These are phyloP conservation scores for Sebastes steindachneri DNA, from an alignment of 2,797 vertebrate species.

Conservation along the genomic window DNA sequence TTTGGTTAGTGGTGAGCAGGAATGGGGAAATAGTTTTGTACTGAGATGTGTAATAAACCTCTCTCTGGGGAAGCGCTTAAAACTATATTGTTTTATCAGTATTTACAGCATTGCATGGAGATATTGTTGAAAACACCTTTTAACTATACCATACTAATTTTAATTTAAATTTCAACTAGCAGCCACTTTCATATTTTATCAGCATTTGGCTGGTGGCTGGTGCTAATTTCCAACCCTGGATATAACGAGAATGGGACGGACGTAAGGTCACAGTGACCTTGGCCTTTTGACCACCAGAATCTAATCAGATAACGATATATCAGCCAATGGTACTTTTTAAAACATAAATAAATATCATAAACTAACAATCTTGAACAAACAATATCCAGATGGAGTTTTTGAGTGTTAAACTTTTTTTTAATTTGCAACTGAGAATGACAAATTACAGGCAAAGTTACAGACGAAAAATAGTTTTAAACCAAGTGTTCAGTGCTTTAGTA, in stretches of 20 bases:
- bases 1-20: background rate
- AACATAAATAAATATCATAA: background rate
- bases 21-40: slow-evolving; percentile 26
- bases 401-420: background rate
- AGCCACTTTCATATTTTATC: too few relatives aligned
- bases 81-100: background rate
- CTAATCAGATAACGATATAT: background rate
- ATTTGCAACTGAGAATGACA: background rate
- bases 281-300: too few relatives aligned
- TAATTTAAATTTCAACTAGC: background rate
- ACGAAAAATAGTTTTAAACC: background rate
- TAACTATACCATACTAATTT: background rate
- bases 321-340: background rate
- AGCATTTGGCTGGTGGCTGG: too few relatives aligned
- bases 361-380: background rate
- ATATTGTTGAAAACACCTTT: background rate
- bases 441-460: background rate
- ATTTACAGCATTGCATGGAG: background rate
- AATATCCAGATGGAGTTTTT: background rate
- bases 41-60: background rate
- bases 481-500: background rate
- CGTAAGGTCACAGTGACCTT: too few relatives aligned
- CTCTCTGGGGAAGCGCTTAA: background rate
- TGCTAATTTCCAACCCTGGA: too few relatives aligned
- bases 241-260: too few relatives aligned